Evolutionary conservation across 53 echinoderm and acorn worm species (phyloP).

Genomic region (Mesocentrotus franciscanus): DNA sequence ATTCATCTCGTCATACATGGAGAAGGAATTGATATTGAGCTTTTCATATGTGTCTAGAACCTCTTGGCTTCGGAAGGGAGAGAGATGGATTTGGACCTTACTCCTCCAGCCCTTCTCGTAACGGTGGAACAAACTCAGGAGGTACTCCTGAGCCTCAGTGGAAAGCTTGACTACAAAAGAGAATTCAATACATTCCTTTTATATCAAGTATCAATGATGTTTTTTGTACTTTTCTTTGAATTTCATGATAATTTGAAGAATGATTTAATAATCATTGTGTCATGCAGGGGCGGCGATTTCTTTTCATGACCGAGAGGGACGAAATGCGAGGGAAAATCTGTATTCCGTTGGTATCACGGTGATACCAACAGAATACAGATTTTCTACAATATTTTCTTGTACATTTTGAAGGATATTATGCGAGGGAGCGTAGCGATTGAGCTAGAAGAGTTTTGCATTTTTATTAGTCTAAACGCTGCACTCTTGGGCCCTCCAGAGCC

Average conservation of each 20-base stretch:
- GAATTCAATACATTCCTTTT: neutral
- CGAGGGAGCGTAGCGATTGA: too few species aligned
- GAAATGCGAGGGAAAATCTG: too few species aligned
- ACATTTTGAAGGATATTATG: too few species aligned
- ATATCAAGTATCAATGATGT: neutral
- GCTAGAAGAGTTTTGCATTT: too few species aligned
- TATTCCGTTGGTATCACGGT: too few species aligned
- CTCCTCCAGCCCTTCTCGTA: slow-evolving; percentile 63
- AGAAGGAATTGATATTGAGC: slow-evolving; percentile 53
- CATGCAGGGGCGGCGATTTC: too few species aligned
- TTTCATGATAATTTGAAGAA: neutral
- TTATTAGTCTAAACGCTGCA: too few species aligned
- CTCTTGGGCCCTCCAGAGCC: too few species aligned
- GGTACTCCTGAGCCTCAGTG: neutral
- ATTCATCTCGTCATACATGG: slow-evolving; percentile 49
- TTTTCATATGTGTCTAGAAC: slow-evolving; percentile 33
- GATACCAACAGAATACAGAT: too few species aligned
- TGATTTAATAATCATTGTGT: neutral
- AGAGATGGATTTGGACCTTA: slow-evolving; percentile 11
- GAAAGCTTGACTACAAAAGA: slow-evolving; percentile 34
- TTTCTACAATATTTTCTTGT: too few species aligned
- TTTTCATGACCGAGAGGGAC: too few species aligned
- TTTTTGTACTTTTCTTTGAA: neutral
- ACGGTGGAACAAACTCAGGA: slow-evolving; percentile 20
- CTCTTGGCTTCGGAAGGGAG: slow-evolving; percentile 2